Evolutionary conservation across 1,140 invertebrate genomes (phyloP), one percentile per base, ranked within the genome.

Genomic region (Platyscapa corneri): DNA sequence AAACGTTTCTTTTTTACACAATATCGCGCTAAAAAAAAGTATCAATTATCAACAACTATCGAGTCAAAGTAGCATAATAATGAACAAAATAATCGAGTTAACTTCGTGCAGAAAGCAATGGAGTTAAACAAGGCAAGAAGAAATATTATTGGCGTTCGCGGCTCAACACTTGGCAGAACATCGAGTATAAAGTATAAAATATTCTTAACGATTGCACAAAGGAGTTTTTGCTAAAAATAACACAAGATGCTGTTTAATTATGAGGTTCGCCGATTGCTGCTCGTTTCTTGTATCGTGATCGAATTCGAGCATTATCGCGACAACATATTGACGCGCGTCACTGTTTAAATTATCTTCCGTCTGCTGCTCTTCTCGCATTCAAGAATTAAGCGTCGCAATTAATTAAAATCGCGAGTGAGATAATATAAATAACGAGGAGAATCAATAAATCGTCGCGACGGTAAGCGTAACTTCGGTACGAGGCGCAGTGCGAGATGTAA

Each of bases 121-220:
- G n/a, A 34, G 14, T 18, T 5, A 14, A 70, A 70, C 12, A 18
- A 70, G 12, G 8, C 3, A 3, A 70, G 12, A 67, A 67, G 12
- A n/a, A 2, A 72, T 72, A 72, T 39, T 72, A 72, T 72, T 72
- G 23, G 39, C 32, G 37, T 2, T 72, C 20, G 18, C n/a, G n/a
- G n/a, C n/a, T n/a, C n/a, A n/a, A n/a, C n/a, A n/a, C n/a, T n/a
- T n/a, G n/a, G n/a, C n/a, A n/a, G n/a, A n/a, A n/a, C n/a, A n/a
- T n/a, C n/a, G n/a, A 39, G 34, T 37, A 72, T 18, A 56, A n/a
- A n/a, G n/a, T 72, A 72, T 72, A 39, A 72, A 39, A 72, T 39
- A 39, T 72, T 10, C 70, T 39, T 39, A 72, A 72, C 14, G 70
- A 72, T 72, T 72, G 37, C 37, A 72, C 39, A 39, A 72, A 72